Evolutionary conservation across 2,113 vertebrate genomes (phyloP), one percentile per base, ranked within the genome.

Genomic region (Salvelinus namaycush): DNA sequence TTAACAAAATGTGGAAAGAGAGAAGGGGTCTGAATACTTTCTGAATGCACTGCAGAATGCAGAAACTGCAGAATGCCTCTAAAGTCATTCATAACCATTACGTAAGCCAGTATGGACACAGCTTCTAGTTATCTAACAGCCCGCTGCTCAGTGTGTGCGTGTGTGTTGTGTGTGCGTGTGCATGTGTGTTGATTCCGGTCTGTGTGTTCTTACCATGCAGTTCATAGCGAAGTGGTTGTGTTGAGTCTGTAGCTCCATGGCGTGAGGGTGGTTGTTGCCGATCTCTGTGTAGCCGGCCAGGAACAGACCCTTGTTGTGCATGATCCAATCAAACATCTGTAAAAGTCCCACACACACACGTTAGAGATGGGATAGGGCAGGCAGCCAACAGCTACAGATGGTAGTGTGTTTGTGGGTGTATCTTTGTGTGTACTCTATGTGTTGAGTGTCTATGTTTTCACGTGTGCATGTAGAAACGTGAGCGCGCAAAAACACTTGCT

Each of bases 301-400:
- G 92, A 99, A 99, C 87, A 99, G 95, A 86, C 97, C 97, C 92
- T 99, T 99, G 93, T 99, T 99, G 95, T 99, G 97, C 92, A 97
- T 96, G 94, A 99, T 99, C 98, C 98, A 99, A 94, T 99, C 98
- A 90, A 99, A 99, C 97, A 99, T 99, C 98, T 99, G 91, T 81
- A 71, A 70, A 67, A 49, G 65, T 9, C 14, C 26, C 20, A 72
- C 67, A 34, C 14, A 69, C 57, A 26, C 24, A 49, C 60, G 59
- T 75, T 51, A 77, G 26, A 76, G 18, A 48, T 4, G 69, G 1
- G 11, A 48, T 24, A 12, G 8, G 16, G 16, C 48, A 22, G 48
- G 16, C 1, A 62, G 27, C 74, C 12, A 54, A 54, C 12, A 18
- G 51, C 51, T 54, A 3, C 51, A 54, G 51, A 54, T 62, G 59